Conservation (phyloP, 2,888 invertebrate species). For the Ichneumoninae sp. region DNA sequence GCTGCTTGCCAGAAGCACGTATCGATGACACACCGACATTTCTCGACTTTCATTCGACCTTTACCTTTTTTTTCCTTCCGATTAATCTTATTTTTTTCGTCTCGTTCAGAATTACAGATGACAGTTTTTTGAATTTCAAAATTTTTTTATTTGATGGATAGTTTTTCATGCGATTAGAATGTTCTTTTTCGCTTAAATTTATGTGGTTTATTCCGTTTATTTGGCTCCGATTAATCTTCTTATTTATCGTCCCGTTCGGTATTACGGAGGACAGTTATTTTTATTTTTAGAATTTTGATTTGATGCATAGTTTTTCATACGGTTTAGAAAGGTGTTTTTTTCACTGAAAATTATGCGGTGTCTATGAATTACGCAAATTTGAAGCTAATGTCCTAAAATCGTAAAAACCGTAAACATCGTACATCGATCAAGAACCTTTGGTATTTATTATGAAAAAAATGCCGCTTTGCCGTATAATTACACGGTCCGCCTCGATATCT, state of each 20-base stretch:
- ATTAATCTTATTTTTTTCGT: background rate
- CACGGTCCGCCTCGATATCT: too few relatives aligned
- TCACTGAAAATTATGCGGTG: background rate
- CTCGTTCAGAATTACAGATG: background rate
- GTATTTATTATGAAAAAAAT: background rate
- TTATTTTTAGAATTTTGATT: too few relatives aligned
- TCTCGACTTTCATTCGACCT: conserved; percentile 9
- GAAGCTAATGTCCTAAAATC: background rate
- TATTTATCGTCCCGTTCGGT: too few relatives aligned
- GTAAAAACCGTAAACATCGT: too few relatives aligned
- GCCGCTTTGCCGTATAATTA: too few relatives aligned
- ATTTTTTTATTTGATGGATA: background rate
- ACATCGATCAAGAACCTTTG: background rate
- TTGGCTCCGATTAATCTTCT: too few relatives aligned
- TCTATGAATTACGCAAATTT: background rate
- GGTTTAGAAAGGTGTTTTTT: background rate
- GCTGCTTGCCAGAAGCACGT: conserved; percentile 10
- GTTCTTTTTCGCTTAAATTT: too few relatives aligned
- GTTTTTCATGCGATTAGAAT: background rate
- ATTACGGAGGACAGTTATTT: too few relatives aligned
- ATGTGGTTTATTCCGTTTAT: too few relatives aligned
- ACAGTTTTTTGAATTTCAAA: background rate
- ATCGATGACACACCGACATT: conserved; percentile 13
- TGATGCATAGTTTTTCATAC: too few relatives aligned
- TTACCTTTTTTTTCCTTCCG: conserved; percentile 7